These are phyloP conservation scores for Plusia festucae DNA, from an alignment of 2,888 invertebrate genomes.

Conservation along the genomic window DNA sequence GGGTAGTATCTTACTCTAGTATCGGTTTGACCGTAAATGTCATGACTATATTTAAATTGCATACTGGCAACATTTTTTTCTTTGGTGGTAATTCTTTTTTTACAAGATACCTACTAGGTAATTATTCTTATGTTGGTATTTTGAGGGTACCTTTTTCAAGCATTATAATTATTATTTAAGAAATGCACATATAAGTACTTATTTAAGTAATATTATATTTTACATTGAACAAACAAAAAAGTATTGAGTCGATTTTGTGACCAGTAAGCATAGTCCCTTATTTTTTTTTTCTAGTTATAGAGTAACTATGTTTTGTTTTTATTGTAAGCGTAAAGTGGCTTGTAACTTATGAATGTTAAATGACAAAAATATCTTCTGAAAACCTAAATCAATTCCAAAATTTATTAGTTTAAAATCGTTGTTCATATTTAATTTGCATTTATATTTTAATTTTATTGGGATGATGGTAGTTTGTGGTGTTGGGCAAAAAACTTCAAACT, in stretches of 20 bases:
- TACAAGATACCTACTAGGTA: no score
- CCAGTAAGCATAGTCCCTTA: background rate
- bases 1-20: no score
- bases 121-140: background rate
- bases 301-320: conserved; percentile 1
- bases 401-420: no score
- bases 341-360: background rate
- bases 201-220: no score
- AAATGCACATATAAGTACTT: conserved; percentile 11
- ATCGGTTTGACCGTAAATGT: no score
- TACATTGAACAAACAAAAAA: no score
- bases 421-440: no score
- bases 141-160: conserved; percentile 10
- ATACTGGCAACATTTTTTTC: no score
- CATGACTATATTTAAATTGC: no score
- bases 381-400: background rate
- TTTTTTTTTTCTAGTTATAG: background rate
- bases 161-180: conserved; percentile 23
- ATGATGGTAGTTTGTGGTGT: background rate
- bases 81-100: no score
- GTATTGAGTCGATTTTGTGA: background rate
- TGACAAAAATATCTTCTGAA: background rate
- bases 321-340: conserved; percentile 5
- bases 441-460: background rate
- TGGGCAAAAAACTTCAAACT: background rate